phyloP scores from a whole-genome alignment of 2,113 vertebrate genomes.

The Typhlomys cinereus region DNA sequence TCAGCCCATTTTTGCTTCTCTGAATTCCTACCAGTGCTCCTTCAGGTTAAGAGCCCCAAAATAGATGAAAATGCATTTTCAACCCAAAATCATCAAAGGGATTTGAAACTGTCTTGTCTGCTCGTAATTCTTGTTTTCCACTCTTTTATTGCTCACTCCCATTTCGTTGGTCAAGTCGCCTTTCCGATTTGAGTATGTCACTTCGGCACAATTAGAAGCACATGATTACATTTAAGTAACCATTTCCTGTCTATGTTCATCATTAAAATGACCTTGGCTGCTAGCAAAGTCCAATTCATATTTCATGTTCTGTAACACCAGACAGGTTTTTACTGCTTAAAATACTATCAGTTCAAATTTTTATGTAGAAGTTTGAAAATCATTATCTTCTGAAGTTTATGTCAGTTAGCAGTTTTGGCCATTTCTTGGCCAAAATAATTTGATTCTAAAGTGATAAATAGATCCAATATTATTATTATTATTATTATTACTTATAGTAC shows the following conservation, averaged over 20 bases:
- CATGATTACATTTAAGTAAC: slow-evolving; percentile 58
- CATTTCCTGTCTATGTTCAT: slow-evolving; percentile 60
- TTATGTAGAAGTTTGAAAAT: not conserved
- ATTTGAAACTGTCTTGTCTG: slow-evolving; percentile 47
- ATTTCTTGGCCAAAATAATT: not conserved
- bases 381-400: not conserved
- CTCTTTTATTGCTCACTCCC: slow-evolving; percentile 25
- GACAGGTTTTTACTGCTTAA: slow-evolving; percentile 21
- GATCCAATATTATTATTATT: not conserved
- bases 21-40: not conserved
- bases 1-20: not conserved
- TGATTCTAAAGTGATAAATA: not conserved
- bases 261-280: not conserved
- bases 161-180: slow-evolving; percentile 53
- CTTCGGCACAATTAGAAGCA: slow-evolving; percentile 63
- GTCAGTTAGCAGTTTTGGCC: not conserved
- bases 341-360: not conserved
- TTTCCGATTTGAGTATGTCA: slow-evolving; percentile 4
- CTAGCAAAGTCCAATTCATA: not conserved
- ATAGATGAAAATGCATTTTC: slow-evolving; percentile 49
- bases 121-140: slow-evolving; percentile 62
- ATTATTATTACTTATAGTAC: not conserved
- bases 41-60: slow-evolving; percentile 38
- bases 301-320: slow-evolving; percentile 33
- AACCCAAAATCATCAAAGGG: slow-evolving; percentile 11